Base-by-base conservation (phyloP, 2,113 vertebrate genomes). In the Cichladusa arquata region DNA sequence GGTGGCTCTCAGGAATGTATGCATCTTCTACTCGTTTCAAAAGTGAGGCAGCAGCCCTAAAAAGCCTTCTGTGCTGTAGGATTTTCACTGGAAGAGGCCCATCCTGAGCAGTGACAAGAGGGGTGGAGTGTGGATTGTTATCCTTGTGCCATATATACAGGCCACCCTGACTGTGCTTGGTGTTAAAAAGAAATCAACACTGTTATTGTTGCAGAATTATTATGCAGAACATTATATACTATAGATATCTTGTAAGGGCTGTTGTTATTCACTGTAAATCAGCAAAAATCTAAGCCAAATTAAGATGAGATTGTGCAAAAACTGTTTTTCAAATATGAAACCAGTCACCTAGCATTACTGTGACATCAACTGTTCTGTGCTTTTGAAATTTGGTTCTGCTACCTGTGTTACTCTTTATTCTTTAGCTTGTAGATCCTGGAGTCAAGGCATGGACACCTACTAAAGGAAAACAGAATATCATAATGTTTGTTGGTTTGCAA, bases 361-460 rank as follows among this genome's bases (percentile, higher is more conserved):
- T 62, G 48, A 66, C 5, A 34, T 20, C 48, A 48, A 11, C 20
- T 62, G 24, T 45, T 89, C 9, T 36, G 10, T 69, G 33, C 57
- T 91, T 85, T 47, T 73, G 62, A 79, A n/a, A 36, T 76, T 80
- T 54, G 19, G 6, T 64, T 66, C 48, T 86, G 34, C 20, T 56
- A 12, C 9, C 7, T 81, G 34, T 44, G 12, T 80, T 90, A 70
- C 58, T 34, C 50, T 96, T 93, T 94, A 42, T 67, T 86, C 47
- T 95, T 25, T 85, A 99, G 99, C 98, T 99, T 94, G 99, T 99
- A 90, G 99, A 99, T 97, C 99, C 99, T 51, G 99, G 99, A 77
- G 99, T 99, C 85, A 99, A 99, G 98, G 99, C 99, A 25, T 99
- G 99, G 99, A 99, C 99, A 64, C 99, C 99, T 20, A 99, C 99